These are phyloP conservation scores for Rhopalosiphum maidis DNA, from an alignment of 1,140 invertebrate species.

Conservation along the genomic window DNA sequence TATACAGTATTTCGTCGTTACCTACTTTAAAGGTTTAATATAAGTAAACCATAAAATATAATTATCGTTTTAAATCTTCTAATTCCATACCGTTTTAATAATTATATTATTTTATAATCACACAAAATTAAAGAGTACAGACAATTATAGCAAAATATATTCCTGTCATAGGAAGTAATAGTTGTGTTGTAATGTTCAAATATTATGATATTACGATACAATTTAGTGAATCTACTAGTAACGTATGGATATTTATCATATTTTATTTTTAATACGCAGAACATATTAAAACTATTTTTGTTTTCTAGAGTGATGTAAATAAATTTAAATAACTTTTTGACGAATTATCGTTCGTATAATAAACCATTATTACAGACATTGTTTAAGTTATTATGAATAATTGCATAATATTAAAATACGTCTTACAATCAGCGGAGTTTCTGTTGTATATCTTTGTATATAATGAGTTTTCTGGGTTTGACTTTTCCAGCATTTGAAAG, in stretches of 20 bases:
- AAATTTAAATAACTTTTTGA: not conserved
- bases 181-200: not conserved
- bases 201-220: not conserved
- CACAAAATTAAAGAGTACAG: not conserved
- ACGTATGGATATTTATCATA: not conserved
- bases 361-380: not conserved
- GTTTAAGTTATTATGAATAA: conserved; percentile 26
- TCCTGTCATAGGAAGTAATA: not conserved
- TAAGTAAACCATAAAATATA: not conserved
- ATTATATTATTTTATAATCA: not conserved
- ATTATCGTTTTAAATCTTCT: not conserved
- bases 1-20: not conserved
- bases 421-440: conserved; percentile 4
- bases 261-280: not conserved
- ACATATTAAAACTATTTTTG: not conserved
- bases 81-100: not conserved
- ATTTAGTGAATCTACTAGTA: not conserved
- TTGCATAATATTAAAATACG: conserved; percentile 38
- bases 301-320: not conserved
- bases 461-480: conserved; percentile 39
- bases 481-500: conserved; percentile 12
- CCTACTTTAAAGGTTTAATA: not conserved
- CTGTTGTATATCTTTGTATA: not conserved
- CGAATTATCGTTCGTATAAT: not conserved
- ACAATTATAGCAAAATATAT: not conserved